Conservation (phyloP, 2,797 vertebrate species). For the Acrocephalus scirpaceus region DNA sequence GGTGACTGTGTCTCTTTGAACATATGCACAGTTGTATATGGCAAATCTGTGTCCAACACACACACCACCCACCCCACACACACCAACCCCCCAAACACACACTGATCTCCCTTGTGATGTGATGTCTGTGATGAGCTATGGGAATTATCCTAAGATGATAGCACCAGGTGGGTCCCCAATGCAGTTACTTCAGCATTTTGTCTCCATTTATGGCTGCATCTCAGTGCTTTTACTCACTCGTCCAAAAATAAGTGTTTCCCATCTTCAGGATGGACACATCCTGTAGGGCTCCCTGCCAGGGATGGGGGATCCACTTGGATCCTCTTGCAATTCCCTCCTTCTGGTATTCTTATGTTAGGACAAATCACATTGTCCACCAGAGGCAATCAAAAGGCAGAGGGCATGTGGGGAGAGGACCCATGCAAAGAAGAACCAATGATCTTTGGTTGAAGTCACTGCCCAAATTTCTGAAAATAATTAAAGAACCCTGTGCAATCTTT, state of each 20-base stretch:
- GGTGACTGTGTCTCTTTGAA: not conserved
- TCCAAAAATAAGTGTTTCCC: not conserved
- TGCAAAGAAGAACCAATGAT: not conserved
- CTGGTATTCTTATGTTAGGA: not conserved
- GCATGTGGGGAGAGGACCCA: not conserved
- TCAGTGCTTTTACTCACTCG: not conserved
- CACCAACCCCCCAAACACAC: no score
- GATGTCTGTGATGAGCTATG: not conserved
- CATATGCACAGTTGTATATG: not conserved
- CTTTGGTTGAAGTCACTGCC: not conserved
- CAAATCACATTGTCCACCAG: not conserved
- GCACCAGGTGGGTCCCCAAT: no score
- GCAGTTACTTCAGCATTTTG: not conserved
- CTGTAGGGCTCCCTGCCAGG: not conserved
- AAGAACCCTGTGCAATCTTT: not conserved
- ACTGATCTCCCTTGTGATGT: not conserved
- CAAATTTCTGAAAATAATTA: not conserved
- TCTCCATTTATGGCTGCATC: not conserved
- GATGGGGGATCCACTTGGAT: not conserved
- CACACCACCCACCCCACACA: no score
- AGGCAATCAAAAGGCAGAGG: not conserved
- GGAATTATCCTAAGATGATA: not conserved
- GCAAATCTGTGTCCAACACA: not conserved
- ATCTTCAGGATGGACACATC: fast-evolving
- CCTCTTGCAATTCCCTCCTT: not conserved